Conservation (phyloP, 2,888 invertebrate genomes). For the Neoitamus cyanurus region DNA sequence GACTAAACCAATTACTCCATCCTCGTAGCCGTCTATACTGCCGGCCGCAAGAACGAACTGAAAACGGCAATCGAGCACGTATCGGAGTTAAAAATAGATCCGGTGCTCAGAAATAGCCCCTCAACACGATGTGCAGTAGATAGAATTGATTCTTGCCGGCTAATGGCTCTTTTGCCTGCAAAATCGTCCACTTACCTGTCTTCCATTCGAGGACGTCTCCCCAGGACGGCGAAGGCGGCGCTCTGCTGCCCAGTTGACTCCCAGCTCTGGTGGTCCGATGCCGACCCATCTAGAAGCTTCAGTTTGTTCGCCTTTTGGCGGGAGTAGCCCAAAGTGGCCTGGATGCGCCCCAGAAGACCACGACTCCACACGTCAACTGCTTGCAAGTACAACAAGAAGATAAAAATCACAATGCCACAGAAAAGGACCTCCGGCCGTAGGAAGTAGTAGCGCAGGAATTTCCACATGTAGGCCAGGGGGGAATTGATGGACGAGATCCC, state of each 20-base stretch:
- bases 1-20: neutral
- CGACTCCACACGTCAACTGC: constrained; percentile 86
- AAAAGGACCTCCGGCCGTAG: constrained; percentile 84
- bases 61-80: neutral
- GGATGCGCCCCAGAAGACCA: constrained; percentile 71
- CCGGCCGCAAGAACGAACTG: neutral
- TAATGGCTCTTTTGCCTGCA: constrained; percentile 1
- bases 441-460: constrained; percentile 80
- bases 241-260: constrained; percentile 79
- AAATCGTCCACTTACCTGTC: constrained; percentile 71
- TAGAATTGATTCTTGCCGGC: constrained; percentile 22
- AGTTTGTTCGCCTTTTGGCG: constrained; percentile 58
- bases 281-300: constrained; percentile 57
- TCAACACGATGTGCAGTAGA: neutral
- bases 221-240: constrained; percentile 91
- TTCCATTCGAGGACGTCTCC: constrained; percentile 92
- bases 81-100: neutral
- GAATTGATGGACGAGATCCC: constrained; percentile 80
- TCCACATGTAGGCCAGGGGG: constrained; percentile 81
- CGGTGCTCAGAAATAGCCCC: neutral
- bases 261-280: constrained; percentile 74
- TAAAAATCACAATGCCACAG: constrained; percentile 76
- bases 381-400: constrained; percentile 84
- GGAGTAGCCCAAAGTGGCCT: constrained; percentile 61
- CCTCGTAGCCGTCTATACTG: neutral